phyloP scores from a whole-genome alignment of 1,140 invertebrate species.

The Pissodes strobi region DNA sequence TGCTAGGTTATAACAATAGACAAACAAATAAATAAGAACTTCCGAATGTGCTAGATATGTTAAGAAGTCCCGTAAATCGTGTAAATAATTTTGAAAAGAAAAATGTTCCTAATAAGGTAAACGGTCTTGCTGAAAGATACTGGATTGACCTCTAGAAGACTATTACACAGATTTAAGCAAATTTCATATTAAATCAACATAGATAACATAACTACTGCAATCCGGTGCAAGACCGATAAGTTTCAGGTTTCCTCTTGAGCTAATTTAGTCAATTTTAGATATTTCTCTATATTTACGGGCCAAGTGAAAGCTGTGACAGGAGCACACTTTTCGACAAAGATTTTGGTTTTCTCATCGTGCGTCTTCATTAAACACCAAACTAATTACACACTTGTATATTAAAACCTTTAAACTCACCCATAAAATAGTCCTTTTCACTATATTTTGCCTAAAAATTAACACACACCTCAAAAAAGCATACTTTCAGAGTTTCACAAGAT shows the following conservation, averaged over 20 bases:
- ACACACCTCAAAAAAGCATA: slow-evolving; percentile 58
- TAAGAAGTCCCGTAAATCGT: slow-evolving; percentile 14
- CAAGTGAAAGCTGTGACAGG: slow-evolving; percentile 49
- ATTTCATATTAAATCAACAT: not conserved
- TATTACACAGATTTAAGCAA: slow-evolving; percentile 5
- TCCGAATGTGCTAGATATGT: not conserved
- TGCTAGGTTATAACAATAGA: not conserved
- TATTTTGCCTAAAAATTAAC: slow-evolving; percentile 53
- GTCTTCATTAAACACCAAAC: slow-evolving; percentile 14
- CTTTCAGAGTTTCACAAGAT: slow-evolving; percentile 56
- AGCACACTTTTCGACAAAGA: slow-evolving; percentile 43
- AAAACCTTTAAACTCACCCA: slow-evolving; percentile 52
- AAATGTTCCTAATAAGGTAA: slow-evolving; percentile 49
- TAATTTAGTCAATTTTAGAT: slow-evolving; percentile 41
- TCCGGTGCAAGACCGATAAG: slow-evolving; percentile 16
- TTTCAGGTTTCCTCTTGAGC: slow-evolving; percentile 31
- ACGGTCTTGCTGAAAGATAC: slow-evolving; percentile 38
- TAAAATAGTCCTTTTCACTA: slow-evolving; percentile 50
- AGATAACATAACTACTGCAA: slow-evolving; percentile 7
- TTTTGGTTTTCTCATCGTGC: slow-evolving; percentile 7
- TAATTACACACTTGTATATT: slow-evolving; percentile 16
- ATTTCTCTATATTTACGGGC: slow-evolving; percentile 48
- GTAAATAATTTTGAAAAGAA: slow-evolving; percentile 30
- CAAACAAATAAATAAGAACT: not conserved
- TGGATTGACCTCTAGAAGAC: slow-evolving; percentile 45